Base-by-base conservation (phyloP, 2,113 vertebrate species). In the Callithrix jacchus region DNA sequence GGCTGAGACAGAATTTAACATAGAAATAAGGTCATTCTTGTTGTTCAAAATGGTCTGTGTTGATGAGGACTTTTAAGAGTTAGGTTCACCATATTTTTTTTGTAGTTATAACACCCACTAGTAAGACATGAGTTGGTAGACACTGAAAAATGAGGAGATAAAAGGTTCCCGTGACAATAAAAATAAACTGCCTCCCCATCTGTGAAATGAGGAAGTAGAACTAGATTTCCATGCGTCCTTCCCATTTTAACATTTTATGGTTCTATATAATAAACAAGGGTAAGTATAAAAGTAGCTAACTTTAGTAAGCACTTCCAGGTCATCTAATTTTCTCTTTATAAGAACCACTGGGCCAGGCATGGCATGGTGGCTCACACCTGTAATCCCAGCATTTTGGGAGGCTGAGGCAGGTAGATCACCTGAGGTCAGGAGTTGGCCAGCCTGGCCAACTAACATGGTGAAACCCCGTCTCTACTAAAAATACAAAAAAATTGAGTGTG, bases 261-360 rank as follows among this genome's bases (percentile, higher is more conserved):
- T 49, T 91, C 40, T 94, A 64, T 3, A 49, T 66, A 42, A 87
- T 32, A 42, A 92, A 94, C n/a, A 68, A 73, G n/a, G 21, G 21
- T 87, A 85, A 68, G 73, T 77, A 87, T 89, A 94, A 97, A 95
- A 97, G 54, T 20, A 84, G 61, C 52, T 45, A 77, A 82, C 58
- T 54, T 61, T 91, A 87, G 16, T 58, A 30, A 82, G 32, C 74
- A 93, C 32, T 79, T 95, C n/a, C 40, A 52, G 30, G 58, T 71
- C 12, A 11, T 40, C 37, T 84, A 70, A 14, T 90, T 89, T 42
- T 80, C 14, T 73, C 54, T 56, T 27, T 64, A 73, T 42, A 85
- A 73, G 37, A 45, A 52, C 11, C 23, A 83, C n/a, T 25, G 9
- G 49, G 16, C 68, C 42, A 6, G 27, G 49, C n/a, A 49, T 49